Evolutionary conservation across 2,797 vertebrate genomes (phyloP), one percentile per base, ranked within the genome.

Genomic region (Poeciliopsis turneri): DNA sequence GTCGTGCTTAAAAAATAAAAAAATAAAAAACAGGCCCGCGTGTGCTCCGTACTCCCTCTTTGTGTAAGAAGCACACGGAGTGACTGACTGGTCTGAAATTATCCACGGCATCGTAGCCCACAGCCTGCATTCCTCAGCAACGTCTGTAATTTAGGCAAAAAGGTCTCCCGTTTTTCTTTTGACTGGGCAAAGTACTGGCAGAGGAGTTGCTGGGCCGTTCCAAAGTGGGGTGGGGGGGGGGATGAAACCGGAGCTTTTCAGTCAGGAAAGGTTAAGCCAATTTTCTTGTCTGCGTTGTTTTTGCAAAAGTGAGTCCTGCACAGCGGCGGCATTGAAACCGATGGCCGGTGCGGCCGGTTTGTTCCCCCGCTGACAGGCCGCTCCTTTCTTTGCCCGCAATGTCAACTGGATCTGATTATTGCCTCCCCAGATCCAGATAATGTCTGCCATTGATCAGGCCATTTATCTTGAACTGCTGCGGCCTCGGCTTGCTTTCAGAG

Each of bases 41-140:
- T 16, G 68, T 87, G 51, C 82, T 83, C 78, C 86, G 84, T 79
- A 64, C 85, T 85, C 72, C 86, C 12, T 33, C 81, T 84, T 75
- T 87, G 77, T 75, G 86, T 89, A 78, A 49, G 61, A 86, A 84
- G 77, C 18, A 53, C 78, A 82, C 66, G 15, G 39, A 80, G 75
- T 93, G 93, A 95, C 87, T 93, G 95, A 94, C 92, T 90, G 90
- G 82, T 88, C 91, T 94, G 91, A 94, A 94, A 95, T 94, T 88
- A 94, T 89, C 89, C 77, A 76, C 79, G 75, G 90, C 88, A 83
- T 91, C 45, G 41, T 76, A 86, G 88, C 88, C 91, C 85, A 77
- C 87, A 87, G 87, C 89, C 92, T 81, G 78, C 86, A 86, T 93
- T 93, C 92, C 91, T 89, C 64, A 43, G 85, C 91, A 86, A 87